Percentiles rank a stretch among this genome's conserved stretches.
Conservation (phyloP, 2,888 invertebrate genomes). For the Sinopyrophorus schimmeli region DNA sequence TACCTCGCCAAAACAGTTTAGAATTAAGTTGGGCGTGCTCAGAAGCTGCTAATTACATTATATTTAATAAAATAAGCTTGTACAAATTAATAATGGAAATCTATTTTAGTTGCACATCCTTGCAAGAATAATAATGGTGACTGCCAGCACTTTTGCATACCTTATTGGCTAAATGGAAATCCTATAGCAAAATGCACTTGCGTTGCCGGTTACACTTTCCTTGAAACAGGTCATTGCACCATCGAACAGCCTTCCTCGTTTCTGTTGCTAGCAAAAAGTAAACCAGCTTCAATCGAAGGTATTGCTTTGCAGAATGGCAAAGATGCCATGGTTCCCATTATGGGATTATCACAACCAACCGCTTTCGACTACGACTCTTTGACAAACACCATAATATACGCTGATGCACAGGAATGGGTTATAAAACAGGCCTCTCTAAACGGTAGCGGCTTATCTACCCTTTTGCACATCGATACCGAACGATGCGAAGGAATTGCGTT, state of each 20-base stretch:
- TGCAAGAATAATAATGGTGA: conserved; percentile 69
- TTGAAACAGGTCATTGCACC: conserved; percentile 64
- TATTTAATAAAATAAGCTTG: too few relatives aligned
- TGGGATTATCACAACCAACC: conserved; percentile 66
- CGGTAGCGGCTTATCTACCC: conserved; percentile 33
- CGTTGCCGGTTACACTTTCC: conserved; percentile 69
- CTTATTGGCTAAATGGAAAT: conserved; percentile 60
- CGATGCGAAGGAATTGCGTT: conserved; percentile 77
- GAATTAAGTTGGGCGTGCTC: too few relatives aligned
- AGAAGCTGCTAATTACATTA: too few relatives aligned
- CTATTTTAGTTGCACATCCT: conserved; percentile 66
- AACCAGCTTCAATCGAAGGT: conserved; percentile 73
- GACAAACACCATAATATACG: conserved; percentile 54
- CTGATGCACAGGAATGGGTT: conserved; percentile 58
- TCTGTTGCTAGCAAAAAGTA: conserved; percentile 66
- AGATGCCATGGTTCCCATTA: conserved; percentile 71
- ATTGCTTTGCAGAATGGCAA: conserved; percentile 57
- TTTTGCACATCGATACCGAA: conserved; percentile 61
- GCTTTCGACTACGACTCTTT: conserved; percentile 70
- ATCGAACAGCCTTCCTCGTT: conserved; percentile 62
- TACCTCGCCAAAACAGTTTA: too few relatives aligned
- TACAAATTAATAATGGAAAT: too few relatives aligned
- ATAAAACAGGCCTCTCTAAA: conserved; percentile 39
- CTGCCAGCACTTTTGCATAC: conserved; percentile 78
- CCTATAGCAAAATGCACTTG: conserved; percentile 71